A percentile compares a stretch with the other conserved stretches of the same genome.
phyloP scores from a whole-genome alignment of 53 echinoderm and acorn worm genomes.

The Zoroaster sp. region DNA sequence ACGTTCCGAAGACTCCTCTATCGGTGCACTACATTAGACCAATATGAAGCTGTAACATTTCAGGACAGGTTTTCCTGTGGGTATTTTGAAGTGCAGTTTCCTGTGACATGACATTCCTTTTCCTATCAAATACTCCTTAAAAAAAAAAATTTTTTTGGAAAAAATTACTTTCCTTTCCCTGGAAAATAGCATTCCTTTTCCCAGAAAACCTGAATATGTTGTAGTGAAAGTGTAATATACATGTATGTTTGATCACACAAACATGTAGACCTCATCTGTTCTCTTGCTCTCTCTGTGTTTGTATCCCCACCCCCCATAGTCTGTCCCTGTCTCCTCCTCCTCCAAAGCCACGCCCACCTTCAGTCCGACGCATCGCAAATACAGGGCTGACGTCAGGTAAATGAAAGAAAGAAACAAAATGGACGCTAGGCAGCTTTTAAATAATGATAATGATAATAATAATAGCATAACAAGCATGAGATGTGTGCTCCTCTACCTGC shows the following conservation, averaged over 20 bases:
- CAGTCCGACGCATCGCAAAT: constrained; percentile 57
- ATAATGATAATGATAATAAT: not conserved
- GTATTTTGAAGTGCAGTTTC: no score
- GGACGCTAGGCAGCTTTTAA: not conserved
- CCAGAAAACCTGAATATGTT: no score
- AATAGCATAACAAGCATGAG: not conserved
- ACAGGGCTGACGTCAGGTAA: constrained; percentile 63
- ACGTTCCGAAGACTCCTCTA: no score
- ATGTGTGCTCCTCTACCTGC: not conserved
- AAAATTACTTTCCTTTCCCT: no score
- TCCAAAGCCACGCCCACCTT: constrained; percentile 38
- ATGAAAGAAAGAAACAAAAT: not conserved
- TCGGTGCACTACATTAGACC: no score
- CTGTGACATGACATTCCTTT: no score
- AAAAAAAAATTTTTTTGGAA: no score
- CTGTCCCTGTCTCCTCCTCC: constrained; percentile 17
- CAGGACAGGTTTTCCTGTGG: no score
- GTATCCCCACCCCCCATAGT: constrained; percentile 44
- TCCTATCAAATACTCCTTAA: no score
- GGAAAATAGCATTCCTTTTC: no score
- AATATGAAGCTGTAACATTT: no score
- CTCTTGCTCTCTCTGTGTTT: constrained; percentile 36
- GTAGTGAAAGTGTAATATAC: no score
- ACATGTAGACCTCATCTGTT: not conserved
- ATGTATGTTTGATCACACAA: not conserved